Base-by-base conservation (phyloP, 2,888 invertebrate genomes). In the Ichneumon xanthorius region DNA sequence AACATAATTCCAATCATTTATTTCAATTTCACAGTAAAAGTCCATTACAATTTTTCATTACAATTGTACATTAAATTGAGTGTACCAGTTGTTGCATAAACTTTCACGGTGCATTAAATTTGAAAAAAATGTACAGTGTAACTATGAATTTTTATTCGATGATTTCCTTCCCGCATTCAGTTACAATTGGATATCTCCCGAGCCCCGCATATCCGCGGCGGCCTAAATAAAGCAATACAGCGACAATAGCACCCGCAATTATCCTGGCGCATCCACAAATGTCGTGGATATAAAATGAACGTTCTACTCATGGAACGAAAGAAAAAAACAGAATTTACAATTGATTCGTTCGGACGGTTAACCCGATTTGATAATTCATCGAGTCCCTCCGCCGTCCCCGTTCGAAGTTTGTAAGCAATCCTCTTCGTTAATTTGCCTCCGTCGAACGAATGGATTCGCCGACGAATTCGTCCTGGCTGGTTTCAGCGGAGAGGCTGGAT, bases 341-440 rank as follows among this genome's bases (percentile, higher is more conserved):
- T 63, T 16, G 33, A 63, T 2, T 63, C 11, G 14, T 63, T 33
- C 6, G 61, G 33, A 63, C 14, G 30, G 33, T 63, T n/a, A 16
- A 63, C 16, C 30, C 33, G 30, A 30, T 63, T 63, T 33, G 33
- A 63, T 63, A 33, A 63, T 33, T 63, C 61, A 63, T 63, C 61
- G 33, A 33, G 33, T 63, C 61, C 16, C 61, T 67, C n/a, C n/a
- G 19, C 40, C 19, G 40, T 22, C 67, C 40, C 45, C 65, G 76
- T 65, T 65, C 65, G 65, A 53, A 76, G 33, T 76, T 53, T 22
- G 76, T 22, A 50, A 5, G 65, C 14, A 33, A 63, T 67, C 78
- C 58, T 61, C 53, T 68, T 37, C 68, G 91, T 92, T 91, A 91
- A 91, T 91, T 92, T 89, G 89, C 90, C 88, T 89, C 86, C 84